Evolutionary conservation across 2,888 invertebrate species (phyloP).

Genomic region (Heliconius aoede): DNA sequence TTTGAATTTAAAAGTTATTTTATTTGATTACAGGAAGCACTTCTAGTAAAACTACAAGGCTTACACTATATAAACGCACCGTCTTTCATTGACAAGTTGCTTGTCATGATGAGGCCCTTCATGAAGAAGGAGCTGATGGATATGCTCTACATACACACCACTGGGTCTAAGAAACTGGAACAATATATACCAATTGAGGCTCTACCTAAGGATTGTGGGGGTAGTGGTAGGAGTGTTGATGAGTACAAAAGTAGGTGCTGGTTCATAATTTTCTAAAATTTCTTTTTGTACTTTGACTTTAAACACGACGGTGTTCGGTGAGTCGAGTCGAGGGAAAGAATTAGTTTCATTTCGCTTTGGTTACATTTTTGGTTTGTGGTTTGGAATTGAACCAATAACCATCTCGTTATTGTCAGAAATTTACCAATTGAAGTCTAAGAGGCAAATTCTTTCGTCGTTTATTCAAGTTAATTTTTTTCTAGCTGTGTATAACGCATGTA

Average conservation of each 20-base stretch:
- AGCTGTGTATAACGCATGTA: background rate
- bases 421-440: too few relatives aligned
- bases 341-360: too few relatives aligned
- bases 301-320: too few relatives aligned
- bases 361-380: too few relatives aligned
- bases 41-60: conserved; percentile 84
- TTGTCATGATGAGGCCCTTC: conserved; percentile 86
- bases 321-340: too few relatives aligned
- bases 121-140: conserved; percentile 85
- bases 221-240: conserved; percentile 22
- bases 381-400: background rate
- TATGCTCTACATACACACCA: conserved; percentile 75
- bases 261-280: too few relatives aligned
- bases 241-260: conserved; percentile 44
- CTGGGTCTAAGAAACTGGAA: conserved; percentile 62
- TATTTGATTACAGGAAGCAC: conserved; percentile 76
- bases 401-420: background rate
- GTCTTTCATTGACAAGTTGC: conserved; percentile 85
- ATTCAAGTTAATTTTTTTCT: background rate
- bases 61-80: conserved; percentile 86
- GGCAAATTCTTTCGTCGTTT: too few relatives aligned
- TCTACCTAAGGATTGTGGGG: conserved; percentile 39
- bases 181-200: conserved; percentile 76
- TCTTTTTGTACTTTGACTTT: too few relatives aligned
- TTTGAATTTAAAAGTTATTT: too few relatives aligned